These are phyloP conservation scores for Gasterosteus nipponicus DNA, from an alignment of 2,113 vertebrate genomes.

Conservation along the genomic window DNA sequence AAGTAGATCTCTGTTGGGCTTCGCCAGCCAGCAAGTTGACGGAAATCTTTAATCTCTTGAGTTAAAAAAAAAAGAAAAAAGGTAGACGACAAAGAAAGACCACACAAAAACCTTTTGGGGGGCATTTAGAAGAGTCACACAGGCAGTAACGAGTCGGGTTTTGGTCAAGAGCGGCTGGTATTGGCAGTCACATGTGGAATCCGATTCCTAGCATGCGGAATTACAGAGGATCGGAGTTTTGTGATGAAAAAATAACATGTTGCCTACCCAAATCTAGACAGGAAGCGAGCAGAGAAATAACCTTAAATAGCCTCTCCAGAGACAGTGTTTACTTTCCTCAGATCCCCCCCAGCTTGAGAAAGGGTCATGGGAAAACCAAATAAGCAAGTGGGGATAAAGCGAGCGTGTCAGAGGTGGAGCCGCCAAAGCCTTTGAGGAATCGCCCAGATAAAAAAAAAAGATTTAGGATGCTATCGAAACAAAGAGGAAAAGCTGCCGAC, in stretches of 20 bases:
- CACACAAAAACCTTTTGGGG: conserved; percentile 35
- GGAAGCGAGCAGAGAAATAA: conserved; percentile 50
- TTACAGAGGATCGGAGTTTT: conserved; percentile 36
- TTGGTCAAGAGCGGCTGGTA: conserved; percentile 23
- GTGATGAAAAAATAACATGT: conserved; percentile 48
- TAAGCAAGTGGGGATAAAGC: conserved; percentile 57
- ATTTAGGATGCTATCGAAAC: conserved; percentile 5
- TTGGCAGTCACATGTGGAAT: conserved; percentile 34
- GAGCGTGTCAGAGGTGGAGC: conserved; percentile 51
- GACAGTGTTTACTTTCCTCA: conserved; percentile 57
- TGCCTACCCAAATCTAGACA: conserved; percentile 42
- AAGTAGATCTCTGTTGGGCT: not conserved
- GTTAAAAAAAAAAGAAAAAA: conserved; percentile 8
- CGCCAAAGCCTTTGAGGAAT: conserved; percentile 26
- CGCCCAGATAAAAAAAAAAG: conserved; percentile 17
- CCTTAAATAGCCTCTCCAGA: conserved; percentile 59
- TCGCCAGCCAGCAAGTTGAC: not conserved
- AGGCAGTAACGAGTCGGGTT: conserved; percentile 15
- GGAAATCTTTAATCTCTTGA: conserved; percentile 10
- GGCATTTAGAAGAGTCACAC: conserved; percentile 59
- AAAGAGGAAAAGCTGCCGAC: not conserved
- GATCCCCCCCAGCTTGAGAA: conserved; percentile 49
- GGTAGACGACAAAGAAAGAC: not conserved
- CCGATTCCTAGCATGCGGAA: conserved; percentile 13
- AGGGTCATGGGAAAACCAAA: conserved; percentile 79